Evolutionary conservation across 2,797 vertebrate species (phyloP).

Genomic region (Huso huso): DNA sequence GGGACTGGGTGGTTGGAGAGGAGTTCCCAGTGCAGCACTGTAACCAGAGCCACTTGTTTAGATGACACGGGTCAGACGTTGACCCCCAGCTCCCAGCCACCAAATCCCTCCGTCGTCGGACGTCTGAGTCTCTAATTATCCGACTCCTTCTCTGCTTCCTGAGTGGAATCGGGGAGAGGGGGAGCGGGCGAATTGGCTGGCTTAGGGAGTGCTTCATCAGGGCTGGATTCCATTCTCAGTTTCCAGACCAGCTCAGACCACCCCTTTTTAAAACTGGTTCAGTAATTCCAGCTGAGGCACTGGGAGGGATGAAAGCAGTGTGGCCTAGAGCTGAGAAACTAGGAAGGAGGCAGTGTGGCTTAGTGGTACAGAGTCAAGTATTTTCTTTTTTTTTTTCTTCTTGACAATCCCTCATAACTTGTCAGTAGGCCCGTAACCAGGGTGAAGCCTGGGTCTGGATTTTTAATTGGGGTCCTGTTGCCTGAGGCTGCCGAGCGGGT

Average conservation of each 20-base stretch:
- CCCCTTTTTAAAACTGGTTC: background rate
- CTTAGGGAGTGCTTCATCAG: background rate
- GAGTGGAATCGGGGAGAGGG: background rate
- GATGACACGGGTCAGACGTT: background rate
- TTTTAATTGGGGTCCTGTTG: no score
- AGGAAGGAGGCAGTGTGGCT: no score
- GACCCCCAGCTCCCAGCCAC: background rate
- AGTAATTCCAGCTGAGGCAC: background rate
- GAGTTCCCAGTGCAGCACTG: background rate
- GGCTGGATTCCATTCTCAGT: no score
- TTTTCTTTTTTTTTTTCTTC: no score
- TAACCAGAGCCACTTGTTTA: background rate
- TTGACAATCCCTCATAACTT: no score
- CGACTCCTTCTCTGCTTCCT: background rate
- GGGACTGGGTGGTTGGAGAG: no score
- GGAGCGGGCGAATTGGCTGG: background rate
- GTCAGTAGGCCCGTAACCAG: no score
- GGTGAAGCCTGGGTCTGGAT: no score
- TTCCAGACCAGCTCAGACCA: background rate
- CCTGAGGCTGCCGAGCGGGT: no score
- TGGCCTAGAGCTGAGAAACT: no score
- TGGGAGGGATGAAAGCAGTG: background rate
- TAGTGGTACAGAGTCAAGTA: no score
- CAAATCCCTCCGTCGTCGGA: background rate
- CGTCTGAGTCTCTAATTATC: background rate